Evolutionary conservation across 1,140 invertebrate species (phyloP).

Genomic region (Rhagoletis pomonella): DNA sequence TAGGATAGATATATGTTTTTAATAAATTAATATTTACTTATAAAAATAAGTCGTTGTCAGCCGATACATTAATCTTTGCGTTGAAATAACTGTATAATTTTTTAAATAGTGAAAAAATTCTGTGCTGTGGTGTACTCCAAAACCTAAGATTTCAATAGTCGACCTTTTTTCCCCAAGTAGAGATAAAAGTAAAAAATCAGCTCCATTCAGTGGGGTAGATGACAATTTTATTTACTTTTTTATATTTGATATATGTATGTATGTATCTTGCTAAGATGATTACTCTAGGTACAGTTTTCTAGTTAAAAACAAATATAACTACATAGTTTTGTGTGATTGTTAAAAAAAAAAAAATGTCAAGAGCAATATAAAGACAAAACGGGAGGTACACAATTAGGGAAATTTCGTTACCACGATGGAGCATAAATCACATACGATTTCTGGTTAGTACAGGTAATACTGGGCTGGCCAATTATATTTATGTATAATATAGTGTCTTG

Average conservation of each 20-base stretch:
- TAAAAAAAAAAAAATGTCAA: background rate
- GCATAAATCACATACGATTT: background rate
- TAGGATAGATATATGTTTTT: background rate
- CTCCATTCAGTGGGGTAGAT: slow-evolving; percentile 56
- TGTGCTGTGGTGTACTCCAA: too few species aligned
- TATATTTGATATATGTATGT: background rate
- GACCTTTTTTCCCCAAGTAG: too few species aligned
- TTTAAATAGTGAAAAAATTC: too few species aligned
- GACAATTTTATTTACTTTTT: slow-evolving; percentile 34
- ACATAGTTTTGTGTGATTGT: background rate
- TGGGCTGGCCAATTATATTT: background rate
- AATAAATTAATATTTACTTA: too few species aligned
- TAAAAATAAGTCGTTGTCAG: too few species aligned
- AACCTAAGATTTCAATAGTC: too few species aligned
- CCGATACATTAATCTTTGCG: too few species aligned
- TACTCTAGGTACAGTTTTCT: background rate
- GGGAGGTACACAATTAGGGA: background rate
- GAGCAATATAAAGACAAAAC: background rate
- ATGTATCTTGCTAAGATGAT: background rate
- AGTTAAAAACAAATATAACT: background rate
- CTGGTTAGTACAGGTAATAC: background rate
- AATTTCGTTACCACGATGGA: slow-evolving; percentile 14
- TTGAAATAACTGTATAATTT: too few species aligned
- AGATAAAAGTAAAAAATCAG: background rate
- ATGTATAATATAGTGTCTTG: background rate